These are phyloP conservation scores for Girardinus metallicus DNA, from an alignment of 2,797 vertebrate species.

Conservation along the genomic window DNA sequence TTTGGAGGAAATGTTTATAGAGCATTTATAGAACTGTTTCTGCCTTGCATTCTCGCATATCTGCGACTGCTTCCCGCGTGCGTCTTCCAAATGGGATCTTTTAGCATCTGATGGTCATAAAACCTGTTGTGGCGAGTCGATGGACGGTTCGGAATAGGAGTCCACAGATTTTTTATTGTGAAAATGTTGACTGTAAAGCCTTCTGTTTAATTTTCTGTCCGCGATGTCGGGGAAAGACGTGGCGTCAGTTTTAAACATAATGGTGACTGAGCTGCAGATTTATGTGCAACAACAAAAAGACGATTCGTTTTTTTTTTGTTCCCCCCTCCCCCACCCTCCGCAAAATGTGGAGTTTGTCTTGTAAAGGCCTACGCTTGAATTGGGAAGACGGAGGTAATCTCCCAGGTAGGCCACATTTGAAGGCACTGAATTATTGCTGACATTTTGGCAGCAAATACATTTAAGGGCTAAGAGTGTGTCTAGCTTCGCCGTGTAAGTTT, in stretches of 20 bases:
- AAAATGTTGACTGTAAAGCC: conserved; percentile 21
- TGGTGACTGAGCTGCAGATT: conserved; percentile 6
- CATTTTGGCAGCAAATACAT: conserved; percentile 69
- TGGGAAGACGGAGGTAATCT: conserved; percentile 35
- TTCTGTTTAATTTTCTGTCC: conserved; percentile 17
- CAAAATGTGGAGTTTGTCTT: conserved; percentile 8
- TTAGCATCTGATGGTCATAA: conserved; percentile 35
- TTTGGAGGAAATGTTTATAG: conserved; percentile 47
- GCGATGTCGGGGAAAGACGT: conserved; percentile 24
- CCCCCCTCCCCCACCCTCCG: fast-evolving
- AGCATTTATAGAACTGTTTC: conserved; percentile 29
- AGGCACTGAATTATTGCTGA: conserved; percentile 69
- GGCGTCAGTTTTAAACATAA: conserved; percentile 19
- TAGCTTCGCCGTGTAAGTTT: conserved; percentile 42
- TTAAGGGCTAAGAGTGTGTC: conserved; percentile 46
- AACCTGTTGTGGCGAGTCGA: not conserved
- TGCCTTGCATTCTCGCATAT: conserved; percentile 23
- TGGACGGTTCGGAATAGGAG: not conserved
- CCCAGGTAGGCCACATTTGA: conserved; percentile 56
- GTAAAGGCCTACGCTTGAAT: conserved; percentile 38
- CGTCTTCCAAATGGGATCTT: conserved; percentile 54
- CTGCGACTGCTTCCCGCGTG: conserved; percentile 1
- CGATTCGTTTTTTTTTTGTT: not conserved
- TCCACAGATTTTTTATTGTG: not conserved
- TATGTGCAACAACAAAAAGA: conserved; percentile 5